Evolutionary conservation across 2,888 invertebrate genomes (phyloP).

Genomic region (Hypomecis punctinalis): DNA sequence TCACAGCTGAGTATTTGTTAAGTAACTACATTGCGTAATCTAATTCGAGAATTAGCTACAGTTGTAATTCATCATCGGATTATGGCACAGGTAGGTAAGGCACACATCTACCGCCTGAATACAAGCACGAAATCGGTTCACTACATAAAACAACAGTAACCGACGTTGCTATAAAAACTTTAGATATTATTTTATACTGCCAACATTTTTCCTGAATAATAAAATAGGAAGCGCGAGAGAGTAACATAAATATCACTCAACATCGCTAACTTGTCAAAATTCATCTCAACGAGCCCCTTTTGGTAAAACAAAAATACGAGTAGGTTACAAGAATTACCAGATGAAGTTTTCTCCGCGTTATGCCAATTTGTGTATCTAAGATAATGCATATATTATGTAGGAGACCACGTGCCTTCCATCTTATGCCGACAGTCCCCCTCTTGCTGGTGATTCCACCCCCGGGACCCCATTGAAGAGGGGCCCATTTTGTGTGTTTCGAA

Average conservation of each 20-base stretch:
- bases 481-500: conserved; percentile 37
- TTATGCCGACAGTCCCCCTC: conserved; percentile 58
- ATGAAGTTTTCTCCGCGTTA: conserved; percentile 55
- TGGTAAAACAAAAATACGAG: conserved; percentile 42
- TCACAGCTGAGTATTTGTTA: neutral
- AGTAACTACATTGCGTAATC: conserved; percentile 4
- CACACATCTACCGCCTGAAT: neutral
- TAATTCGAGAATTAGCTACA: conserved; percentile 14
- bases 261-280: conserved; percentile 31
- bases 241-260: conserved; percentile 31
- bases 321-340: conserved; percentile 43
- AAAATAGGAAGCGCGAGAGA: conserved; percentile 17
- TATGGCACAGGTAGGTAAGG: conserved; percentile 2
- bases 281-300: conserved; percentile 26
- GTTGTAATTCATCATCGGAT: conserved; percentile 23
- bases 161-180: conserved; percentile 10
- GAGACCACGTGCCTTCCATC: conserved; percentile 52
- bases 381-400: conserved; percentile 64
- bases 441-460: conserved; percentile 63
- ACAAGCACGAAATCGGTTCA: conserved; percentile 5
- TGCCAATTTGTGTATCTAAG: conserved; percentile 56
- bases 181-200: conserved; percentile 11
- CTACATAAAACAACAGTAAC: conserved; percentile 9
- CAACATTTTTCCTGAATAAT: conserved; percentile 21
- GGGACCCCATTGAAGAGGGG: conserved; percentile 48